Evolutionary conservation across 1,140 invertebrate genomes (phyloP).

Genomic region (Drosophila melanica): DNA sequence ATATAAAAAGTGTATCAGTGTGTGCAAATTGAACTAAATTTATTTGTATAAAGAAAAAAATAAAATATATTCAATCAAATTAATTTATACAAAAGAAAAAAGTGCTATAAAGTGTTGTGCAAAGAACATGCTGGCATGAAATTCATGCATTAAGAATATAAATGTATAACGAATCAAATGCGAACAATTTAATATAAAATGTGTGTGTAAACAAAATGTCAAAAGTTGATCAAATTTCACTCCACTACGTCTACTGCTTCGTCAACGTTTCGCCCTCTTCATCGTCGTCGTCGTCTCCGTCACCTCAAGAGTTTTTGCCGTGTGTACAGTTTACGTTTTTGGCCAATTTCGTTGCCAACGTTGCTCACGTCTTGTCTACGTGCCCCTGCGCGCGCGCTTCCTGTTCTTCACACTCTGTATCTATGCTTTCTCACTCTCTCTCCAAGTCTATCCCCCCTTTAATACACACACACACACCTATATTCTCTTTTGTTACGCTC

Average conservation of each 20-base stretch:
- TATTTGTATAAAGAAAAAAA: conserved; percentile 5
- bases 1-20: conserved; percentile 28
- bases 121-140: conserved; percentile 37
- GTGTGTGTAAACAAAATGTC: conserved; percentile 21
- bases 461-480: neutral
- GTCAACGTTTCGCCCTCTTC: conserved; percentile 3
- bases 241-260: conserved; percentile 4
- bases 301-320: conserved; percentile 19
- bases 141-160: conserved; percentile 11
- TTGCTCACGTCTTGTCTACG: conserved; percentile 63
- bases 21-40: conserved; percentile 45
- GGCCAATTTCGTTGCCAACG: conserved; percentile 48
- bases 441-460: neutral
- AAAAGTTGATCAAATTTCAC: conserved; percentile 20
- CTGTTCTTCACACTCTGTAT: conserved; percentile 9
- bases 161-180: neutral
- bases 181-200: conserved; percentile 8
- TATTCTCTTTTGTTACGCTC: conserved; percentile 19
- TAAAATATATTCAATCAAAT: conserved; percentile 2
- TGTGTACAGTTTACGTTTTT: conserved; percentile 71
- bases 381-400: conserved; percentile 41
- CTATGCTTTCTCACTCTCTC: neutral
- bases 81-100: conserved; percentile 16
- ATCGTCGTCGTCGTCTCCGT: conserved; percentile 1
- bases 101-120: conserved; percentile 52